Conservation (phyloP, 2,888 invertebrate species). For the Leptogaster cylindrica region DNA sequence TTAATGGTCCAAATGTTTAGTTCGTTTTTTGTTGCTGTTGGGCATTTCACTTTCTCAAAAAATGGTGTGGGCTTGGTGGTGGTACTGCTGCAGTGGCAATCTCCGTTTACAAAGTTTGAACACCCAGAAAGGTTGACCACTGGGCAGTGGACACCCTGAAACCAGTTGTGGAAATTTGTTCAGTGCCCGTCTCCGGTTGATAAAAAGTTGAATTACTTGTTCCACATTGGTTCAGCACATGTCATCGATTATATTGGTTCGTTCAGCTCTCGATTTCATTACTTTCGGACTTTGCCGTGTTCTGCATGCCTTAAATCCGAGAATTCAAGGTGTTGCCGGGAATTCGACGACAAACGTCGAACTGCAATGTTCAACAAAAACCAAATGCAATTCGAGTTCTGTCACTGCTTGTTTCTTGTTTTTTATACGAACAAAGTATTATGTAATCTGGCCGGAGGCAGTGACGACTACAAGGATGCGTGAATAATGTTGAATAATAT, state of each 20-base stretch:
- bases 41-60: slow-evolving; percentile 31
- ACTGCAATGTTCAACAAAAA: too few species aligned
- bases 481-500: slow-evolving; percentile 22
- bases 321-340: slow-evolving; percentile 34
- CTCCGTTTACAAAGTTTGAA: slow-evolving; percentile 15
- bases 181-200: too few species aligned
- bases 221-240: slow-evolving; percentile 21
- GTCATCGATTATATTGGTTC: slow-evolving; percentile 25
- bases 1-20: too few species aligned
- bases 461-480: slow-evolving; percentile 25
- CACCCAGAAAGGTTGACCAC: slow-evolving; percentile 20
- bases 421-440: slow-evolving; percentile 24
- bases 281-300: not conserved
- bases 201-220: slow-evolving; percentile 35
- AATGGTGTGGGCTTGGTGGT: not conserved
- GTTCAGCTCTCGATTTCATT: slow-evolving; percentile 7
- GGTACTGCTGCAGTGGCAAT: not conserved
- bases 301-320: not conserved
- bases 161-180: too few species aligned
- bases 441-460: not conserved
- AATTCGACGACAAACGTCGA: slow-evolving; percentile 19
- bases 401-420: not conserved
- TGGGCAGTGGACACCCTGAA: not conserved
- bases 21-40: too few species aligned
- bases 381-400: slow-evolving; percentile 10